Evolutionary conservation across 2,888 invertebrate species (phyloP).

Genomic region (Lasioglossum malachurum): DNA sequence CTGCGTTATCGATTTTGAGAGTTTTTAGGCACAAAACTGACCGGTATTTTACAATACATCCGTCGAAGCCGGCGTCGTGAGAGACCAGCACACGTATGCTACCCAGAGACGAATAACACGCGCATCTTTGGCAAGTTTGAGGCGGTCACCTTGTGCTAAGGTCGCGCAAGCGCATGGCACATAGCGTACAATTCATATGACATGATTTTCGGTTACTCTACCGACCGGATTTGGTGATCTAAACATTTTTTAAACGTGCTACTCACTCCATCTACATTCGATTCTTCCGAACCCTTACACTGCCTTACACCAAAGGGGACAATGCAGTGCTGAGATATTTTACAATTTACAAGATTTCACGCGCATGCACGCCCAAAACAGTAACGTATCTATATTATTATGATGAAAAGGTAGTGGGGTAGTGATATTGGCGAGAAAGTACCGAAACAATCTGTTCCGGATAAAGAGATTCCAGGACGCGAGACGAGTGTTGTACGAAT

Average conservation of each 20-base stretch:
- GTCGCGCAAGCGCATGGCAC: conserved; percentile 85
- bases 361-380: too few relatives aligned
- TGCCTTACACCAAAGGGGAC: neutral
- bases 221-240: conserved; percentile 1
- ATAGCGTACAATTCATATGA: neutral
- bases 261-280: neutral
- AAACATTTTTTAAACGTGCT: neutral
- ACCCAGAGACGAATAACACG: conserved; percentile 34
- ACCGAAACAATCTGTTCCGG: too few relatives aligned
- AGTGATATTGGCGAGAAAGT: too few relatives aligned
- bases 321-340: too few relatives aligned
- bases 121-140: conserved; percentile 42
- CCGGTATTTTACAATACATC: conserved; percentile 41
- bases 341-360: too few relatives aligned
- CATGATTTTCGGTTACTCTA: conserved; percentile 8
- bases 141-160: conserved; percentile 86
- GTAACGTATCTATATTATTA: too few relatives aligned
- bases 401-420: too few relatives aligned
- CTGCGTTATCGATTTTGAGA: conserved; percentile 4
- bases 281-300: neutral
- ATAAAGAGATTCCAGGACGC: too few relatives aligned
- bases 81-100: conserved; percentile 5
- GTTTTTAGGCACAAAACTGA: conserved; percentile 31
- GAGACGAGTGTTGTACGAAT: too few relatives aligned
- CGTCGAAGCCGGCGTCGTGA: conserved; percentile 1